Percentiles rank a stretch among this genome's conserved stretches.
These are phyloP conservation scores for Phaethon lepturus DNA, from an alignment of 2,113 vertebrate species.

Conservation along the genomic window DNA sequence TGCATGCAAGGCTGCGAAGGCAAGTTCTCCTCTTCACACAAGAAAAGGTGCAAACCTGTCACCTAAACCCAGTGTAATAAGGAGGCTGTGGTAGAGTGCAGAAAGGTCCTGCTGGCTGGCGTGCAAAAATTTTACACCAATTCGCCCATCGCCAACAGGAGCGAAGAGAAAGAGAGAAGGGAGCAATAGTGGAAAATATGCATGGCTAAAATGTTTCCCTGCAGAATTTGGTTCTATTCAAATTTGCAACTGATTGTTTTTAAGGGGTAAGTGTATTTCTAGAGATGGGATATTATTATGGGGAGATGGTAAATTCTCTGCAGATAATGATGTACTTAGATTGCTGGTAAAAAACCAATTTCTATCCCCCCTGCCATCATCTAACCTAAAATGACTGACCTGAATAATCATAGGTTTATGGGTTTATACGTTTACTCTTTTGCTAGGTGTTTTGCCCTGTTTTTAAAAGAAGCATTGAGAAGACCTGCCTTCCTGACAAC, in stretches of 20 bases:
- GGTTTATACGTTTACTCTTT: background rate
- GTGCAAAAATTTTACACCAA: background rate
- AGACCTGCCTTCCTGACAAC: background rate
- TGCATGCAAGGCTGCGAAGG: conserved; percentile 38
- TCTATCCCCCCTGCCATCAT: background rate
- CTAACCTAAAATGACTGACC: background rate
- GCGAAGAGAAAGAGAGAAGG: background rate
- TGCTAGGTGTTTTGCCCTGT: background rate
- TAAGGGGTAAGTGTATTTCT: background rate
- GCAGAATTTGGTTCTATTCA: conserved; percentile 13
- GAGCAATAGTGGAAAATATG: background rate
- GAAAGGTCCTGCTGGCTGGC: conserved; percentile 26
- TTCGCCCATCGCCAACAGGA: background rate
- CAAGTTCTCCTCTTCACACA: conserved; percentile 55
- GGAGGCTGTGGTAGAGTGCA: background rate
- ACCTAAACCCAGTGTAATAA: background rate
- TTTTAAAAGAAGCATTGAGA: background rate
- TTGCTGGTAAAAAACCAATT: background rate
- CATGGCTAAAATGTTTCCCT: conserved; percentile 1
- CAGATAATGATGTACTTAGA: background rate
- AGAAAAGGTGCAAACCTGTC: conserved; percentile 36
- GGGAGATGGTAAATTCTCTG: background rate
- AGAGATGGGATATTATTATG: background rate
- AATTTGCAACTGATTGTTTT: conserved; percentile 34
- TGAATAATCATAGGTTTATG: background rate